Conservation (phyloP, 2,888 invertebrate species). For the Orthosia cruda region DNA sequence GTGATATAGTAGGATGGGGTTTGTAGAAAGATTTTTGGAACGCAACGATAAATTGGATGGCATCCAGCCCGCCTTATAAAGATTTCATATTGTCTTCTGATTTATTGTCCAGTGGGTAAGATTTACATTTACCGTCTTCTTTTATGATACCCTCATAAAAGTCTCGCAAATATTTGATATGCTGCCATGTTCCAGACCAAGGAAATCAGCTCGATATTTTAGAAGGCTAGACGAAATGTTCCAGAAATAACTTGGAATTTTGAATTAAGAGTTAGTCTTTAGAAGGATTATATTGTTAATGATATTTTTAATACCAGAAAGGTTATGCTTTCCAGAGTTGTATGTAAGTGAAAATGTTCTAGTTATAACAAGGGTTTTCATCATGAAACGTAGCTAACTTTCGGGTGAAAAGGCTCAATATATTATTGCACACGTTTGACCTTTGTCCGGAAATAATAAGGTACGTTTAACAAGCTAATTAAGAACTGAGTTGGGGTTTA, state of each 20-base stretch:
- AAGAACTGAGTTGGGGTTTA: constrained; percentile 5
- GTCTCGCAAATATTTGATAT: constrained; percentile 41
- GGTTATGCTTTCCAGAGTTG: background rate
- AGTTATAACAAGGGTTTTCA: constrained; percentile 12
- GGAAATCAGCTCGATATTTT: constrained; percentile 17
- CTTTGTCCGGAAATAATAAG: constrained; percentile 39
- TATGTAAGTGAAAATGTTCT: constrained; percentile 29
- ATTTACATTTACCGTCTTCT: constrained; percentile 45
- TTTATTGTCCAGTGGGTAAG: constrained; percentile 38
- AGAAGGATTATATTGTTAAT: constrained; percentile 1
- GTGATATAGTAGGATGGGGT: background rate
- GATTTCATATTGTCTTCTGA: constrained; percentile 44
- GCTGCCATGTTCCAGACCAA: constrained; percentile 4
- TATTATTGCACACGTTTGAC: constrained; percentile 21
- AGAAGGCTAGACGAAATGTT: background rate
- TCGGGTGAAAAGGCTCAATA: constrained; percentile 28
- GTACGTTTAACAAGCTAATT: constrained; percentile 9
- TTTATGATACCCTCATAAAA: constrained; percentile 48
- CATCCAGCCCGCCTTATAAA: constrained; percentile 30
- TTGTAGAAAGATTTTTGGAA: background rate
- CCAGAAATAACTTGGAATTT: constrained; percentile 9
- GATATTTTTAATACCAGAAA: constrained; percentile 11
- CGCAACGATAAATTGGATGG: constrained; percentile 22
- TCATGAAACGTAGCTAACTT: constrained; percentile 18
- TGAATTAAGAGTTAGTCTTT: background rate